phyloP scores from a whole-genome alignment of 2,797 vertebrate genomes.

The Mormyrus proboscirostris region DNA sequence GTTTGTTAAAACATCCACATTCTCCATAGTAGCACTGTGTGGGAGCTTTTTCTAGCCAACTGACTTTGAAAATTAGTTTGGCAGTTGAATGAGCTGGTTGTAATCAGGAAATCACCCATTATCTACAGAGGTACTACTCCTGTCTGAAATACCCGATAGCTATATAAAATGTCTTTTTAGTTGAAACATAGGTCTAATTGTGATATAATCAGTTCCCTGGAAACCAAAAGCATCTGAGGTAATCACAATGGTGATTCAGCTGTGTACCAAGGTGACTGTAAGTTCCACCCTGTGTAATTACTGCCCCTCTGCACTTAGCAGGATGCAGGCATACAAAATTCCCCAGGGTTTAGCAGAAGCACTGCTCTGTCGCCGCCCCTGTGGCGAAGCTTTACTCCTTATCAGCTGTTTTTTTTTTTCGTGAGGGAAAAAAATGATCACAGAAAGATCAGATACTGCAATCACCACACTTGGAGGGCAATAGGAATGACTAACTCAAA shows the following conservation, averaged over 20 bases:
- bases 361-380: neutral
- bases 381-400: neutral
- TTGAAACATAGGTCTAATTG: neutral
- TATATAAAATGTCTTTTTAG: neutral
- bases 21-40: neutral
- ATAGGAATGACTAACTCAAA: neutral
- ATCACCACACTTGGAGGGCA: neutral
- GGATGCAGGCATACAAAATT: neutral
- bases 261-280: neutral
- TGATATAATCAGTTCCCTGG: conserved; percentile 8
- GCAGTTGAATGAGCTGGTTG: neutral
- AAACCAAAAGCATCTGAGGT: neutral
- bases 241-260: neutral
- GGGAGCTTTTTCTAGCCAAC: neutral
- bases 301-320: neutral
- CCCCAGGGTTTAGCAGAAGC: neutral
- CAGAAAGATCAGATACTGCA: conserved; percentile 7
- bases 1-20: neutral
- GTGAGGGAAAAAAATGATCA: neutral
- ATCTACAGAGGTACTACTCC: neutral
- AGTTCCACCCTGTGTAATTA: neutral
- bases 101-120: neutral
- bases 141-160: neutral
- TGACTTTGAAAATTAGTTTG: neutral
- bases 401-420: neutral